Percentiles rank a stretch among this genome's conserved stretches.
Conservation (phyloP, 2,888 invertebrate genomes). For the Piscicola geometra region DNA sequence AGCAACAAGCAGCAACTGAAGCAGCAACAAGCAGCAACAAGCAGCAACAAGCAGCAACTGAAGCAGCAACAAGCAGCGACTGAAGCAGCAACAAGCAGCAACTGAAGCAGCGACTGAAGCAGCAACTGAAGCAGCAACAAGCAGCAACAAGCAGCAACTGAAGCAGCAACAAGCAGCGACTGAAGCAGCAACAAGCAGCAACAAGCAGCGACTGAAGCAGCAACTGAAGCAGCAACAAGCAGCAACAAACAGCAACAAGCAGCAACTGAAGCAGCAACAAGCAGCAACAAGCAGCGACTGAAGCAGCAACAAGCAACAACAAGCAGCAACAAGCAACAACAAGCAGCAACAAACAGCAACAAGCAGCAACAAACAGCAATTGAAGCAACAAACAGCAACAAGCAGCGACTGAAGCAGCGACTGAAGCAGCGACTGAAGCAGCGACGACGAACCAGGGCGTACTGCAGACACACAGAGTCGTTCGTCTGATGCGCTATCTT, state of each 20-base stretch:
- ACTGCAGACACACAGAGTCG: slow-evolving; percentile 77
- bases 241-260: not conserved
- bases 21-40: too few relatives aligned
- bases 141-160: too few relatives aligned
- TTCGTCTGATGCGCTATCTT: slow-evolving; percentile 80
- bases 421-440: not conserved
- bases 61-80: not conserved
- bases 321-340: too few relatives aligned
- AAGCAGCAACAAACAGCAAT: not conserved
- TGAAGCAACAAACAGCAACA: too few relatives aligned
- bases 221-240: not conserved
- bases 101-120: not conserved
- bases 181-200: slow-evolving; percentile 9
- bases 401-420: not conserved
- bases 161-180: not conserved
- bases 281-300: not conserved
- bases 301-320: not conserved
- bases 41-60: too few relatives aligned
- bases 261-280: not conserved
- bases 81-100: too few relatives aligned
- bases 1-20: too few relatives aligned
- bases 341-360: not conserved
- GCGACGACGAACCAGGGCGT: slow-evolving; percentile 64
- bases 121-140: too few relatives aligned
- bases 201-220: not conserved